phyloP scores from a whole-genome alignment of 2,797 vertebrate genomes.

The Microchirus variegatus region DNA sequence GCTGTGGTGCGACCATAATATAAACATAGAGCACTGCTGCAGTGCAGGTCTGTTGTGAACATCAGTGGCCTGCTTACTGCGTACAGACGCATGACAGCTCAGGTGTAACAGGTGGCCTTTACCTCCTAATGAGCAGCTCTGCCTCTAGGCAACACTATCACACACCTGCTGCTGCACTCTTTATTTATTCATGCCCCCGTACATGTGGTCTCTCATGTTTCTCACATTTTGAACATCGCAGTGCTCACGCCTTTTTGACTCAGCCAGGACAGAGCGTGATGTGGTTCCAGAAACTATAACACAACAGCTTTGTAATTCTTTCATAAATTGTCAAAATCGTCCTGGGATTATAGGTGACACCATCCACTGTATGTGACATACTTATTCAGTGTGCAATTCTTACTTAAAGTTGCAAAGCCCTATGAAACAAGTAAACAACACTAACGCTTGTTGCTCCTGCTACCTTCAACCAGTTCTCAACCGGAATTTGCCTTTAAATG shows the following conservation, averaged over 20 bases:
- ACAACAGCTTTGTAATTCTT: background rate
- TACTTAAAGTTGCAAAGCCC: background rate
- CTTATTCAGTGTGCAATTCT: background rate
- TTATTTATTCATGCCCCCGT: constrained; percentile 76
- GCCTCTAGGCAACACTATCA: constrained; percentile 76
- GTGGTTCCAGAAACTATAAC: background rate
- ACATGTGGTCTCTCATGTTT: constrained; percentile 70
- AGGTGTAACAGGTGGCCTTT: constrained; percentile 80
- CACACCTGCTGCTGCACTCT: constrained; percentile 77
- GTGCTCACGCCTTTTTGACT: constrained; percentile 34
- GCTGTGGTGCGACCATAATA: constrained; percentile 8
- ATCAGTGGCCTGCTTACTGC: constrained; percentile 35
- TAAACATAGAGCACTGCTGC: constrained; percentile 6
- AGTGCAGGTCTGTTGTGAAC: constrained; percentile 38
- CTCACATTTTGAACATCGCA: constrained; percentile 59
- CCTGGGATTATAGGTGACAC: constrained; percentile 2
- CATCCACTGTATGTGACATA: background rate
- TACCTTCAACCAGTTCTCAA: background rate
- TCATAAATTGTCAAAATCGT: background rate
- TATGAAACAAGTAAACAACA: constrained; percentile 2
- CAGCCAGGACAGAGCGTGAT: constrained; percentile 2
- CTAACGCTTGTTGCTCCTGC: too few species aligned
- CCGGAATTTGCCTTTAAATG: constrained; percentile 8
- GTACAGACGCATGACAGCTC: constrained; percentile 48
- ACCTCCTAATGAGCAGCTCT: constrained; percentile 76